Evolutionary conservation across 2,797 vertebrate genomes (phyloP).

Genomic region (Alexandromys oeconomus): DNA sequence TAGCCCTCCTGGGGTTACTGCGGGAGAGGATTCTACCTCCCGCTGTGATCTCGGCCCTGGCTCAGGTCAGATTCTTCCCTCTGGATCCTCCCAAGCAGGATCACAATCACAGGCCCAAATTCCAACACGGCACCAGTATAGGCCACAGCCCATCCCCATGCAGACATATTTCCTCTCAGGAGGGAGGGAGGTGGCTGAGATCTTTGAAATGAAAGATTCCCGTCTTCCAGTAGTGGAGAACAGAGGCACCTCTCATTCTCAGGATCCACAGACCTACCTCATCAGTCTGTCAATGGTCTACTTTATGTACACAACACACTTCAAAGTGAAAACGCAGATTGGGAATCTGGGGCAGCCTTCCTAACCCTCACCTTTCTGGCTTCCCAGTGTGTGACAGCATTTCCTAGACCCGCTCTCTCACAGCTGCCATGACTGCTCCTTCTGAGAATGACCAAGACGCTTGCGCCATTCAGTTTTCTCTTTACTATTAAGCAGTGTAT

Average conservation of each 20-base stretch:
- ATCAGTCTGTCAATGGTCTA: not conserved
- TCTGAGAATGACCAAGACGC: not conserved
- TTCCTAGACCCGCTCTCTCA: not conserved
- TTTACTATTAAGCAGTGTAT: not conserved
- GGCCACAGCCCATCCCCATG: too few species aligned
- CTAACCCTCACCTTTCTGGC: not conserved
- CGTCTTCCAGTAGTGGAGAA: not conserved
- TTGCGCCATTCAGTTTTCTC: not conserved
- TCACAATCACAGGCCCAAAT: not conserved
- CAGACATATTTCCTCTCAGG: not conserved
- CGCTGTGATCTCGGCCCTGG: not conserved
- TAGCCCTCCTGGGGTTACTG: not conserved
- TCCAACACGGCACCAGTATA: not conserved
- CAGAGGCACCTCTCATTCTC: not conserved
- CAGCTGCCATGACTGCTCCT: not conserved
- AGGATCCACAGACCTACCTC: not conserved
- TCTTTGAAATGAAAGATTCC: slow-evolving; percentile 6
- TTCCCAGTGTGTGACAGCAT: not conserved
- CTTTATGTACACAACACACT: not conserved
- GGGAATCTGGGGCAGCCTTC: not conserved
- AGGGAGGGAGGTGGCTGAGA: not conserved
- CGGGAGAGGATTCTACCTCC: not conserved
- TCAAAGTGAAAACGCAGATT: not conserved
- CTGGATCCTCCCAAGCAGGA: not conserved
- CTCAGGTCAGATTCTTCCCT: not conserved